phyloP scores from a whole-genome alignment of 2,797 vertebrate species.

The Pagetopsis macropterus region DNA sequence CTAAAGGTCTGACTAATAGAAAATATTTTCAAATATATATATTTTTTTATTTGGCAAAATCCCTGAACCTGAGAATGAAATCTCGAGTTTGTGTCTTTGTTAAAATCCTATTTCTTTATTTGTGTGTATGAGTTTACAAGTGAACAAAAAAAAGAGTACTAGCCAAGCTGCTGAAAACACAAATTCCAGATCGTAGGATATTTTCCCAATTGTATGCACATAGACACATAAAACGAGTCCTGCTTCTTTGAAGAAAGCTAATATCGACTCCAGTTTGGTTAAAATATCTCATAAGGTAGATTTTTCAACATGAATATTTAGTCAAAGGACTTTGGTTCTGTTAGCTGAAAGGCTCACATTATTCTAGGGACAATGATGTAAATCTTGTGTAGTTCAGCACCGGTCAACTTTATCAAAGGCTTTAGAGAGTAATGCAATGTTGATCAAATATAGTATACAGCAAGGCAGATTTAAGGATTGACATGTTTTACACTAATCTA shows the following conservation, averaged over 20 bases:
- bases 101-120: background rate
- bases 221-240: no score
- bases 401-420: background rate
- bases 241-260: no score
- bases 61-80: no score
- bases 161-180: background rate
- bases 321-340: background rate
- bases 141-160: background rate
- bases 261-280: no score
- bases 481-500: constrained; percentile 47
- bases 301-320: no score
- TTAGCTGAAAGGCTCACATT: background rate
- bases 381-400: background rate
- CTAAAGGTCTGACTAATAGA: no score
- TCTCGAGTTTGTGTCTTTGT: background rate
- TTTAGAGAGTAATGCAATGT: constrained; percentile 25
- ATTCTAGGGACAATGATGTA: background rate
- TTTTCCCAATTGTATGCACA: no score
- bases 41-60: no score
- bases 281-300: no score
- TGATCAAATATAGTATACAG: constrained; percentile 35
- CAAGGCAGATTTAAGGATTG: constrained; percentile 41
- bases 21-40: no score
- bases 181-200: background rate
- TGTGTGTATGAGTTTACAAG: background rate